Conservation (phyloP, 2,888 invertebrate species). For the Synanthedon andrenaeformis region DNA sequence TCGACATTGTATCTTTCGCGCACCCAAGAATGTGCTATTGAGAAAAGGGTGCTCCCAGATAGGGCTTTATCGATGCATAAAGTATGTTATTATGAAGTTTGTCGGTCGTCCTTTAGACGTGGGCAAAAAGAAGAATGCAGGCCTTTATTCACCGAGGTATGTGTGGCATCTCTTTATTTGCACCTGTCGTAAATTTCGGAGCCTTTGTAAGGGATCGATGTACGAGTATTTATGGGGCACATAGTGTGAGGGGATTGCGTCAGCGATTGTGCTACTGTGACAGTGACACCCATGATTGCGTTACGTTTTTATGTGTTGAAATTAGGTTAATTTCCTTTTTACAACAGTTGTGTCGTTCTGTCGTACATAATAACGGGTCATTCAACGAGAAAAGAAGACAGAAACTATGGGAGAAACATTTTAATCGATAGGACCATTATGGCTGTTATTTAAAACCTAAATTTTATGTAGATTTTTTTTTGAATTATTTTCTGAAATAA, state of each 20-base stretch:
- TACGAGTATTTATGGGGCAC: conserved; percentile 17
- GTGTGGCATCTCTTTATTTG: conserved; percentile 43
- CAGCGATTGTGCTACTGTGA: neutral
- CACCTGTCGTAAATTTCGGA: conserved; percentile 45
- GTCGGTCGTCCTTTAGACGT: conserved; percentile 26
- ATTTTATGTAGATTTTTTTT: too few relatives aligned
- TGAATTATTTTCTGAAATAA: too few relatives aligned
- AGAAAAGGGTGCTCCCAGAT: conserved; percentile 55
- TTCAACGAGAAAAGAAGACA: too few relatives aligned
- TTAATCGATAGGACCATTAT: too few relatives aligned
- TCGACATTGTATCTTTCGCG: conserved; percentile 35
- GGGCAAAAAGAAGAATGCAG: conserved; percentile 28
- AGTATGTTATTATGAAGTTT: conserved; percentile 60
- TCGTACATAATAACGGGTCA: too few relatives aligned
- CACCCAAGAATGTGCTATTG: conserved; percentile 46
- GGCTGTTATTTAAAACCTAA: too few relatives aligned
- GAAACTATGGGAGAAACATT: too few relatives aligned
- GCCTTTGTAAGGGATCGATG: conserved; percentile 16
- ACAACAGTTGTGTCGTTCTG: too few relatives aligned
- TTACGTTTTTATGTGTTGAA: neutral
- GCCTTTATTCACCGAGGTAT: conserved; percentile 36
- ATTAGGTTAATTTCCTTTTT: neutral
- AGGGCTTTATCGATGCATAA: conserved; percentile 61
- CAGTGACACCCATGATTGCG: neutral
- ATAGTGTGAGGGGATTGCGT: conserved; percentile 10